Conservation (phyloP, 30 jellyfish, hydroid and myxozoan species). For the Aurelia aurita complex sp. Pacific region DNA sequence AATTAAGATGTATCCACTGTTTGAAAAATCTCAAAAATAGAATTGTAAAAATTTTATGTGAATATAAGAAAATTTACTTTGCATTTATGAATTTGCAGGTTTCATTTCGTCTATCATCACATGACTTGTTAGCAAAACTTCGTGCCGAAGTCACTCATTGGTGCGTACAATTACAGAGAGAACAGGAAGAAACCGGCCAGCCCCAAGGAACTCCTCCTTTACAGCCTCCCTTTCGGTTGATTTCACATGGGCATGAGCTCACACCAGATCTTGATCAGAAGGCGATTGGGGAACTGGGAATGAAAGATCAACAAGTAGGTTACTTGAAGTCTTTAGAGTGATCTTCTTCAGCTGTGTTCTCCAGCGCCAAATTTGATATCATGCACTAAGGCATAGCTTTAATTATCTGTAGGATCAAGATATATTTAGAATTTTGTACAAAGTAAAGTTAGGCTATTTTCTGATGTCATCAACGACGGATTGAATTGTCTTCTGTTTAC, state of each 20-base stretch:
- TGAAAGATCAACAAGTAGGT: conserved; percentile 95
- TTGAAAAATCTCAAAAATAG: too few relatives aligned
- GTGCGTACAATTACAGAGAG: conserved; percentile 80
- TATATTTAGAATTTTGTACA: too few relatives aligned
- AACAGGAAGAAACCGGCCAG: conserved; percentile 66
- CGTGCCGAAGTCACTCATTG: conserved; percentile 97
- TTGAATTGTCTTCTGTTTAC: too few relatives aligned
- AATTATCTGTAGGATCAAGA: too few relatives aligned
- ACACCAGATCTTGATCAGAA: conserved; percentile 96
- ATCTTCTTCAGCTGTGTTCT: not conserved
- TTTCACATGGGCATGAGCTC: conserved; percentile 98
- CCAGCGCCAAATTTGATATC: too few relatives aligned
- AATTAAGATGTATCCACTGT: too few relatives aligned
- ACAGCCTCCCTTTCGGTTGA: conserved; percentile 97
- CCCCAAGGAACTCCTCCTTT: conserved; percentile 63
- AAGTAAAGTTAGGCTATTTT: too few relatives aligned
- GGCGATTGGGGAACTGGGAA: conserved; percentile 93
- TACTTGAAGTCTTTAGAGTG: not conserved
- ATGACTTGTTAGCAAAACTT: conserved; percentile 83
- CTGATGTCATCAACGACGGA: too few relatives aligned
- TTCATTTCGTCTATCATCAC: conserved; percentile 78
- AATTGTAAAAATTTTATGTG: not conserved
- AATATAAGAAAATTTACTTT: not conserved
- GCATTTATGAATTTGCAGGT: conserved; percentile 45
- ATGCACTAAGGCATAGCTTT: too few relatives aligned